Percentiles rank a stretch among this genome's conserved stretches.
Conservation (phyloP, 2,113 vertebrate genomes). For the Chlamydotis undulata region DNA sequence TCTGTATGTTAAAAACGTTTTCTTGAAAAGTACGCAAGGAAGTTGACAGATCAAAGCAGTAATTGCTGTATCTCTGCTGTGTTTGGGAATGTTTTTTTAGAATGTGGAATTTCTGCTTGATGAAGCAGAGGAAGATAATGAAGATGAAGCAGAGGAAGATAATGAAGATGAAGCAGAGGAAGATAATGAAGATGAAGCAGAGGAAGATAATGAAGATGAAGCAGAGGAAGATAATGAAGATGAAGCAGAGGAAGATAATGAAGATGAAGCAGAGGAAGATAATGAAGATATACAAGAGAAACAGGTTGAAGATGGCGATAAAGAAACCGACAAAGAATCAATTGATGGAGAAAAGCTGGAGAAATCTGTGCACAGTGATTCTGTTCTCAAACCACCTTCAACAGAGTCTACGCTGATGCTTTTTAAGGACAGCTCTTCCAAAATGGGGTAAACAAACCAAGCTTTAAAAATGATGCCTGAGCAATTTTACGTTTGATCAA, state of each 20-base stretch:
- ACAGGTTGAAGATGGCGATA: conserved; percentile 39
- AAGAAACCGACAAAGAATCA: conserved; percentile 71
- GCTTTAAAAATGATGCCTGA: background rate
- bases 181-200: conserved; percentile 74
- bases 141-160: conserved; percentile 19
- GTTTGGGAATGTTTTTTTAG: conserved; percentile 62
- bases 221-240: conserved; percentile 35
- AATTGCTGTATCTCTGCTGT: background rate
- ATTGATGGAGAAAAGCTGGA: conserved; percentile 70
- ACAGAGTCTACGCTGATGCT: conserved; percentile 88
- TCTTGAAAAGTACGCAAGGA: background rate
- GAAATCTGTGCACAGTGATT: conserved; percentile 50
- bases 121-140: conserved; percentile 71
- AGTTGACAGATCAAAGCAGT: background rate
- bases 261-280: conserved; percentile 68
- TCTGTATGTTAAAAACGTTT: background rate
- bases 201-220: conserved; percentile 70
- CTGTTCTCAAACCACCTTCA: conserved; percentile 72
- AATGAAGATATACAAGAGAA: conserved; percentile 76
- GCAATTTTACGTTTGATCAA: background rate
- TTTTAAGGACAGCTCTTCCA: conserved; percentile 91
- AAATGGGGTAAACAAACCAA: conserved; percentile 79
- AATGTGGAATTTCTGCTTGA: conserved; percentile 81
- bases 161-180: conserved; percentile 60
- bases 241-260: no score